These are phyloP conservation scores for Epinephelus cyanopodus DNA, from an alignment of 2,113 vertebrate genomes.

Conservation along the genomic window DNA sequence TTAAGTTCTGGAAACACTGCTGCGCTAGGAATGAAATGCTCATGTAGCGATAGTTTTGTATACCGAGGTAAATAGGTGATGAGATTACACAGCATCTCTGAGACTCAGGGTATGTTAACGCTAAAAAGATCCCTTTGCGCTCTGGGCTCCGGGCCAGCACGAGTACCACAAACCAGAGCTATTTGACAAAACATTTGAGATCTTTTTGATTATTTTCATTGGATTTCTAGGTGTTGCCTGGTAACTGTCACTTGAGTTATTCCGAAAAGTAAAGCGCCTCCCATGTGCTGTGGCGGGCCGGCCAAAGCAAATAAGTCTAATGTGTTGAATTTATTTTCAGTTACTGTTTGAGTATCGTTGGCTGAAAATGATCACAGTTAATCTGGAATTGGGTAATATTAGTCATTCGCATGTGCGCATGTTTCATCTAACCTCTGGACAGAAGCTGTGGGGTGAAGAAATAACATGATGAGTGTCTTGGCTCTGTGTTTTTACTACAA, in stretches of 20 bases:
- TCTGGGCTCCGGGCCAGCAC: neutral
- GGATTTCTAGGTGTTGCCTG: constrained; percentile 47
- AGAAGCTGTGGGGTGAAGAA: constrained; percentile 12
- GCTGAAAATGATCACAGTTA: constrained; percentile 18
- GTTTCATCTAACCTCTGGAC: constrained; percentile 43
- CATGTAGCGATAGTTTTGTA: constrained; percentile 31
- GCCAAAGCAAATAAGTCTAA: constrained; percentile 43
- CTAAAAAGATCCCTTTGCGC: neutral
- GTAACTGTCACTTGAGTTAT: constrained; percentile 45
- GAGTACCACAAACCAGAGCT: constrained; percentile 4
- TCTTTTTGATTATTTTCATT: constrained; percentile 50
- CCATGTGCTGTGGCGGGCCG: neutral
- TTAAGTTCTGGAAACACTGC: constrained; percentile 57
- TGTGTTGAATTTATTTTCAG: constrained; percentile 40
- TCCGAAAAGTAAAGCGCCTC: neutral
- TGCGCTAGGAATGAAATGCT: constrained; percentile 46
- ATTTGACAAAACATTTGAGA: constrained; percentile 28
- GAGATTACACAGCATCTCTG: constrained; percentile 32
- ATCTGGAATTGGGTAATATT: constrained; percentile 36
- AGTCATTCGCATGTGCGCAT: constrained; percentile 32
- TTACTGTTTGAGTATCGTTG: constrained; percentile 32
- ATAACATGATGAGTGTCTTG: constrained; percentile 31
- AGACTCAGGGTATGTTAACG: constrained; percentile 10
- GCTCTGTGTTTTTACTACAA: constrained; percentile 28
- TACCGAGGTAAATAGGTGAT: constrained; percentile 43